These are phyloP conservation scores for Aphelenchoides fujianensis DNA, from an alignment of 1,140 invertebrate species.

Conservation along the genomic window DNA sequence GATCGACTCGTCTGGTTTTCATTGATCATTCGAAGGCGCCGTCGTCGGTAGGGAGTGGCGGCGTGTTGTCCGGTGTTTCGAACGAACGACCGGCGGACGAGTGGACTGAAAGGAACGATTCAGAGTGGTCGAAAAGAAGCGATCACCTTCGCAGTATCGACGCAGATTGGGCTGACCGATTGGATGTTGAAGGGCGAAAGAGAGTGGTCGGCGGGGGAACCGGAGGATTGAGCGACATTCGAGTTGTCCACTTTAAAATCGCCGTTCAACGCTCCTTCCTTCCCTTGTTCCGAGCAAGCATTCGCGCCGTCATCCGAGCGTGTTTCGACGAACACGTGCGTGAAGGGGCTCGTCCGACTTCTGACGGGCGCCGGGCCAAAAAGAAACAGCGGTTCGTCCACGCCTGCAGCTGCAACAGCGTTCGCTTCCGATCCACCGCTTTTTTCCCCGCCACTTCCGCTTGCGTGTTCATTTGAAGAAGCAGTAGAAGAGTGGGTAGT, in stretches of 20 bases:
- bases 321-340: background rate
- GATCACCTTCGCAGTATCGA: background rate
- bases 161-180: background rate
- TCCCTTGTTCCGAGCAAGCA: constrained; percentile 1
- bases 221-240: background rate
- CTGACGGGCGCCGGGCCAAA: constrained; percentile 13
- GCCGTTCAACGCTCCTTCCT: constrained; percentile 5
- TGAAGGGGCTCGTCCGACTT: background rate
- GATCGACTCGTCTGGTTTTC: background rate
- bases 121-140: background rate
- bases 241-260: constrained; percentile 1
- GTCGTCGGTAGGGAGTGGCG: background rate
- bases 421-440: background rate
- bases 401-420: background rate
- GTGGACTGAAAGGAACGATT: background rate
- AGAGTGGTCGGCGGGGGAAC: background rate
- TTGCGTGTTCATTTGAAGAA: background rate
- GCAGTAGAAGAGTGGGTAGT: background rate
- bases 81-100: background rate
- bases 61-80: background rate
- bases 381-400: background rate
- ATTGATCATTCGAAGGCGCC: background rate
- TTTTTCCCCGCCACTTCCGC: background rate
- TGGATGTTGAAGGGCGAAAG: background rate
- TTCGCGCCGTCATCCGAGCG: background rate